Evolutionary conservation across 2,113 vertebrate genomes (phyloP).

Genomic region (Uria lomvia): DNA sequence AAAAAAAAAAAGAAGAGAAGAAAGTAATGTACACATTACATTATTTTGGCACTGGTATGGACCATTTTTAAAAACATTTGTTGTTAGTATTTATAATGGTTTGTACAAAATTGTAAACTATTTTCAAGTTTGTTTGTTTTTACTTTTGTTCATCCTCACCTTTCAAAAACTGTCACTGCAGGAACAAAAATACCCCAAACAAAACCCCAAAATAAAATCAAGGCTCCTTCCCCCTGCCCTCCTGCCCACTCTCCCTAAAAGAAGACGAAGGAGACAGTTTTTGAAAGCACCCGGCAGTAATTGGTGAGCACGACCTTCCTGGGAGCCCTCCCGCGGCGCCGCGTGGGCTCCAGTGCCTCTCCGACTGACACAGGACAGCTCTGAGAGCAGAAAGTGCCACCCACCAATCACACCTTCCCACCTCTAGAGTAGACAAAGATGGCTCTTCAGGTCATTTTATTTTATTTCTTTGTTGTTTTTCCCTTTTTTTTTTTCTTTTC

Average conservation of each 20-base stretch:
- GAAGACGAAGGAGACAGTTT: background rate
- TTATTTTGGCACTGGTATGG: conserved; percentile 56
- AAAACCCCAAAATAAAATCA: background rate
- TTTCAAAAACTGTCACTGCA: conserved; percentile 49
- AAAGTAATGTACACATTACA: conserved; percentile 46
- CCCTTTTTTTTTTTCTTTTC: too few relatives aligned
- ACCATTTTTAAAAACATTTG: conserved; percentile 60
- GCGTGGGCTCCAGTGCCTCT: background rate
- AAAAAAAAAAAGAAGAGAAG: background rate
- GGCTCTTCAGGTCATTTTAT: conserved; percentile 57
- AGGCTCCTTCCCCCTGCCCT: background rate
- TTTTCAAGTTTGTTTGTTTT: conserved; percentile 60
- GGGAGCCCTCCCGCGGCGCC: background rate
- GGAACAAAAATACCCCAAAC: background rate
- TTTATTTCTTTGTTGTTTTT: conserved; percentile 57
- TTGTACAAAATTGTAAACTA: conserved; percentile 71
- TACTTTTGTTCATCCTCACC: background rate
- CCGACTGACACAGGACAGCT: background rate
- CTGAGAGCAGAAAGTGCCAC: background rate
- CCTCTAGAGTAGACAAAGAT: conserved; percentile 62
- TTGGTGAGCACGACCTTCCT: background rate
- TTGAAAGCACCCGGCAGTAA: conserved; percentile 9
- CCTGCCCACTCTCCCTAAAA: background rate
- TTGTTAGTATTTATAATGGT: conserved; percentile 44
- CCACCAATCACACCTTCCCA: conserved; percentile 8